Evolutionary conservation across 2,888 invertebrate genomes (phyloP).

Genomic region (Hyalella azteca): DNA sequence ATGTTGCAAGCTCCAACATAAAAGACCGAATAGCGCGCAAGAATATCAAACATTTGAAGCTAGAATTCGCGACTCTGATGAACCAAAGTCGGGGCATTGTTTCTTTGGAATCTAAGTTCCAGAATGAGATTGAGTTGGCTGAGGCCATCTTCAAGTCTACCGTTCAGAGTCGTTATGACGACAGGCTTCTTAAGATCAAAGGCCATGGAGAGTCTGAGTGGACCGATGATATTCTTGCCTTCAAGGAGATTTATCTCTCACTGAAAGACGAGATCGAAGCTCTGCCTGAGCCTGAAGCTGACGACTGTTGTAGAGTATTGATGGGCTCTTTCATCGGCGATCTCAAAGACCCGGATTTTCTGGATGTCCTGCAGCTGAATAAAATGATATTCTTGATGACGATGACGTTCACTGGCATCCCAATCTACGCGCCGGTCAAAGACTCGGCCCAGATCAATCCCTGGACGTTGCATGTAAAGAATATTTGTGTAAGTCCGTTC

Average conservation of each 20-base stretch:
- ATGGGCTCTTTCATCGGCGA: constrained; percentile 49
- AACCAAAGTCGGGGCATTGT: constrained; percentile 46
- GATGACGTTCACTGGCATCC: constrained; percentile 54
- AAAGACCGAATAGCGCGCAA: constrained; percentile 34
- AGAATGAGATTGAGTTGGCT: constrained; percentile 47
- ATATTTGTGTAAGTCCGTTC: constrained; percentile 39
- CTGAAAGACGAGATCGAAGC: background rate
- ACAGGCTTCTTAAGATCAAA: constrained; percentile 41
- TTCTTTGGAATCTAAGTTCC: constrained; percentile 38
- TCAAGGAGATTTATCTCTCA: constrained; percentile 21
- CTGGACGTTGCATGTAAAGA: constrained; percentile 46
- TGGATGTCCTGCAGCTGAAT: constrained; percentile 40
- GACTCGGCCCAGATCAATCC: constrained; percentile 50
- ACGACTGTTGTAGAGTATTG: constrained; percentile 52
- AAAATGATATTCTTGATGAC: constrained; percentile 48
- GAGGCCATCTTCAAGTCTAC: constrained; percentile 45
- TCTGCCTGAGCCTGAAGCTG: constrained; percentile 43
- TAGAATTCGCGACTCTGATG: constrained; percentile 39
- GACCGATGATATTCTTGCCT: constrained; percentile 33
- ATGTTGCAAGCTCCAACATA: background rate
- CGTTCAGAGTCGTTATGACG: constrained; percentile 45
- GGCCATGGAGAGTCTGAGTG: constrained; percentile 43
- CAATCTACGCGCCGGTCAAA: constrained; percentile 48
- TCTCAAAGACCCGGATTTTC: constrained; percentile 48
- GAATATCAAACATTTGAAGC: background rate